phyloP scores from a whole-genome alignment of 2,113 vertebrate genomes.

The Malurus cyaneus region DNA sequence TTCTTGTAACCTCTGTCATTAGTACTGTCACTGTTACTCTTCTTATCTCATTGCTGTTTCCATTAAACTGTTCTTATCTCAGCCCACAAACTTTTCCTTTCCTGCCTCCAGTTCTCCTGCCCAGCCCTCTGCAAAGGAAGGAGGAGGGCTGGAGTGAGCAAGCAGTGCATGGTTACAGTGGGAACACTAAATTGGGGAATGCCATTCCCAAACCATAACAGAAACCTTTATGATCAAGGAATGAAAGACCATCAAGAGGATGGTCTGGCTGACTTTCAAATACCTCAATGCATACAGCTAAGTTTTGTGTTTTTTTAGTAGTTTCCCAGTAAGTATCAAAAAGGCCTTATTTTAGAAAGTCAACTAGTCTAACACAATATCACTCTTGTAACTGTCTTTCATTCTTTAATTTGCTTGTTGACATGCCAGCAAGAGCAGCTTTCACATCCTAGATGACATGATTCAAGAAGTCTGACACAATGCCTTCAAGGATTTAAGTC shows the following conservation, averaged over 20 bases:
- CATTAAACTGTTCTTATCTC: neutral
- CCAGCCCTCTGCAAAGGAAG: neutral
- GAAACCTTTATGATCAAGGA: neutral
- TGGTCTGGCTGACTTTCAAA: neutral
- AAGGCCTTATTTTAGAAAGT: neutral
- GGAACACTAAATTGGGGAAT: too few species aligned
- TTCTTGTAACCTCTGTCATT: neutral
- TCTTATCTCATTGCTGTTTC: neutral
- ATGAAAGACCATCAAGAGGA: neutral
- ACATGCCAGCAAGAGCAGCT: conserved; percentile 44
- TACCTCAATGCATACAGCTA: neutral
- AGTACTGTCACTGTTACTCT: too few species aligned
- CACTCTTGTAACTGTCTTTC: conserved; percentile 57
- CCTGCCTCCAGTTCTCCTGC: neutral
- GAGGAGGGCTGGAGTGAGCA: neutral
- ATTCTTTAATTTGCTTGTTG: conserved; percentile 16
- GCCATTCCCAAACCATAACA: neutral
- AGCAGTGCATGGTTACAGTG: neutral
- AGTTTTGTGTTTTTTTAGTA: neutral
- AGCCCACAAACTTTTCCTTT: neutral
- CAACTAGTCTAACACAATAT: conserved; percentile 18
- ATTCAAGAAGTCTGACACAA: conserved; percentile 4
- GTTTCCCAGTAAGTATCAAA: conserved; percentile 11
- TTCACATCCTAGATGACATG: conserved; percentile 46
- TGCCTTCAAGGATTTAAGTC: neutral